A percentile compares a stretch with the other conserved stretches of the same genome.
Conservation (phyloP, 2,797 vertebrate species). For the Tapera naevia region DNA sequence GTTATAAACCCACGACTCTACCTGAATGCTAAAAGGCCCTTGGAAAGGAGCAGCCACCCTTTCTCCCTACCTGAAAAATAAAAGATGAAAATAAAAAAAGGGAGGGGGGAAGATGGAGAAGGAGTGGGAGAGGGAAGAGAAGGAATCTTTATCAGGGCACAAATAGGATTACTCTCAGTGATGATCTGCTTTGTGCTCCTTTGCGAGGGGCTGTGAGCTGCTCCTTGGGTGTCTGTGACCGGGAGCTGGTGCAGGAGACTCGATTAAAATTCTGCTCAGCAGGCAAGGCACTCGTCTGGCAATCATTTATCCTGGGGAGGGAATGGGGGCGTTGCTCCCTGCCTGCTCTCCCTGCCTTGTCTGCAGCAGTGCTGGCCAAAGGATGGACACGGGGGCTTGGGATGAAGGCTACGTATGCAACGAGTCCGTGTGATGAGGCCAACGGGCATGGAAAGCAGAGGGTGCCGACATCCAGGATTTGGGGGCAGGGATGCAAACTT, state of each 20-base stretch:
- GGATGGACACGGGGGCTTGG: accelerated
- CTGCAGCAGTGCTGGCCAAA: neutral
- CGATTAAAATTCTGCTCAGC: constrained; percentile 66
- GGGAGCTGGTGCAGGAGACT: neutral
- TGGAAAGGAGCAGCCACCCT: constrained; percentile 33
- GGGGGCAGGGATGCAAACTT: neutral
- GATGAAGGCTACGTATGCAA: neutral
- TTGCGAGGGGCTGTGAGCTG: constrained; percentile 54
- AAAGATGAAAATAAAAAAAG: neutral
- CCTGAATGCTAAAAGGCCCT: constrained; percentile 50
- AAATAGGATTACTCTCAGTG: constrained; percentile 52
- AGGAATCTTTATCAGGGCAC: constrained; percentile 42
- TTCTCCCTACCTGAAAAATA: constrained; percentile 19
- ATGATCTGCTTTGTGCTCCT: constrained; percentile 44
- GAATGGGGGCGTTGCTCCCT: neutral
- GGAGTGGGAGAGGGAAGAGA: neutral
- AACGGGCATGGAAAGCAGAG: neutral
- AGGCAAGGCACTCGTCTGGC: neutral
- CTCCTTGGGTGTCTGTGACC: constrained; percentile 13
- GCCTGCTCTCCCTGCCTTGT: neutral
- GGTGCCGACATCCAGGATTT: accelerated
- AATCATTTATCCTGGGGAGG: neutral
- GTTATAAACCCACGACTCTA: constrained; percentile 42
- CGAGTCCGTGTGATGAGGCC: accelerated
- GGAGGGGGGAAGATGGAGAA: neutral